Evolutionary conservation across 2,888 invertebrate species (phyloP).

Genomic region (Cremastobaeus sp.): DNA sequence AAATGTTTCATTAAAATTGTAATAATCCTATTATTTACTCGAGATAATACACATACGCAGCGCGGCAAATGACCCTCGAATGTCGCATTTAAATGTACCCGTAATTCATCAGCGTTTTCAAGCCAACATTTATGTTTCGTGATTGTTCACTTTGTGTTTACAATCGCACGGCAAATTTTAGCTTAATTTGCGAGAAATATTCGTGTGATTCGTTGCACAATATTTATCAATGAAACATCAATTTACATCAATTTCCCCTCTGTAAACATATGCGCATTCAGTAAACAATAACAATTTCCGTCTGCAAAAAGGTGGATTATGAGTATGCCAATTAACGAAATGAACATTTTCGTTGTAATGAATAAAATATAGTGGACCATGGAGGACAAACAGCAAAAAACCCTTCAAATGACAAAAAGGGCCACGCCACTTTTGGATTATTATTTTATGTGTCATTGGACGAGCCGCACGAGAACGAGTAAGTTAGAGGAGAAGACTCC

Average conservation of each 20-base stretch:
- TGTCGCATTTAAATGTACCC: constrained; percentile 10
- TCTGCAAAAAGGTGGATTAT: constrained; percentile 21
- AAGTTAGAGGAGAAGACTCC: constrained; percentile 1
- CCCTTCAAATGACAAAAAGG: too few species aligned
- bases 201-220: constrained; percentile 9
- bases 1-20: constrained; percentile 17
- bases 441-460: too few species aligned
- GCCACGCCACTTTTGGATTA: too few species aligned
- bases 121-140: constrained; percentile 31
- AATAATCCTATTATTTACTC: constrained; percentile 29
- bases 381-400: too few species aligned
- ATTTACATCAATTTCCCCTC: constrained; percentile 40
- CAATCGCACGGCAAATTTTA: constrained; percentile 23
- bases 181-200: constrained; percentile 35
- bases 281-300: constrained; percentile 33
- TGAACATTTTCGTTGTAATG: constrained; percentile 11
- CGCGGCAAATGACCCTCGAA: constrained; percentile 26
- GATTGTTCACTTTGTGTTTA: constrained; percentile 39
- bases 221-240: constrained; percentile 35
- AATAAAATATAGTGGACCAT: background rate
- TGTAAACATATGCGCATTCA: constrained; percentile 13
- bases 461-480: too few species aligned
- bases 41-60: constrained; percentile 20
- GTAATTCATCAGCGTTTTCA: constrained; percentile 27
- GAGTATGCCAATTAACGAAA: constrained; percentile 27